Evolutionary conservation across 2,888 invertebrate species (phyloP), one percentile per base, ranked within the genome.

Genomic region (Vannuccia rotundouncinata): DNA sequence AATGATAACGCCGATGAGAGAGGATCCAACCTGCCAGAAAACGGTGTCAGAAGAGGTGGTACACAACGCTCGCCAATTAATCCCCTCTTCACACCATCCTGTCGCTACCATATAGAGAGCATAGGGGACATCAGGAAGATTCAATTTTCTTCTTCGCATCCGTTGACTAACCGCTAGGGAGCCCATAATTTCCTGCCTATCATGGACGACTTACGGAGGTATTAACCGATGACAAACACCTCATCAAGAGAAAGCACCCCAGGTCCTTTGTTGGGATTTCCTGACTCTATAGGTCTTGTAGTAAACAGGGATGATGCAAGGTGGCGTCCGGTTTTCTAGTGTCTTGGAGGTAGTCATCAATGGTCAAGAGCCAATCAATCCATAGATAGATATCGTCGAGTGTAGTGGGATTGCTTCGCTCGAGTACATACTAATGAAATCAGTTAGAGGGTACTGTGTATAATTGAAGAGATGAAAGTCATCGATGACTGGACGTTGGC

Each of bases 341-440:
- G 45, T n/a, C n/a, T 45, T 45, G 45, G 45, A 45, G 10, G 10
- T 13, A 45, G 45, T 45, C 45, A 45, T 17, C 5, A 45, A 45
- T 45, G 45, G 45, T 45, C 45, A 45, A 45, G 45, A 45, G 45
- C 45, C 17, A 45, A 45, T 10, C 45, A 17, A 10, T 45, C 45
- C 45, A 45, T 10, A 5, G 45, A 17, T 45, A 45, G 5, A 10
- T 5, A 17, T 45, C 45, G 17, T n/a, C 25, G 22, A 66, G 25
- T 66, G 10, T 5, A 22, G 2, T 13, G n/a, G n/a, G n/a, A 22
- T 22, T 5, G 5, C 66, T 13, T 22, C 66, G 22, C 66, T 66
- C 25, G 66, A 66, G 66, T 66, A 22, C 66, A 5, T 66, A 2
- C 2, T 66, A 66, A 66, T 66, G 66, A 66, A 66, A 66, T 66